Percentiles rank a stretch among this genome's conserved stretches.
Conservation (phyloP, 1,140 invertebrate species). For the Linepithema humile region DNA sequence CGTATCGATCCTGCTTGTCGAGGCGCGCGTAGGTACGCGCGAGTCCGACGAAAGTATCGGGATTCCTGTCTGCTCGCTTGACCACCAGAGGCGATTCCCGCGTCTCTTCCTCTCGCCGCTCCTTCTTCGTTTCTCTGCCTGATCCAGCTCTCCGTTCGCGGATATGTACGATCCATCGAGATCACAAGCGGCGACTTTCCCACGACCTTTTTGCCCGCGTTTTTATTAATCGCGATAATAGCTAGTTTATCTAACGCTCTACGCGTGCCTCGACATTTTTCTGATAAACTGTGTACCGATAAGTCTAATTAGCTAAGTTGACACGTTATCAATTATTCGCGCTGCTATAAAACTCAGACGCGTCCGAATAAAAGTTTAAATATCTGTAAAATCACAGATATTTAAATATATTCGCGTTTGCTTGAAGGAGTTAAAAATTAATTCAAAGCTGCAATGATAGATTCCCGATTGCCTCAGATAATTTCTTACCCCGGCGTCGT, state of each 20-base stretch:
- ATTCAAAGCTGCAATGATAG: no score
- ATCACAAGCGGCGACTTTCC: constrained; percentile 68
- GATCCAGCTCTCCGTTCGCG: constrained; percentile 49
- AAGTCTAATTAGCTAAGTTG: background rate
- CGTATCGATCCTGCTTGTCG: constrained; percentile 70
- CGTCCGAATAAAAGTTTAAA: no score
- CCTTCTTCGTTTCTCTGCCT: constrained; percentile 15
- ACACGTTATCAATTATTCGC: no score
- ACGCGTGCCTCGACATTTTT: background rate
- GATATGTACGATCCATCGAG: constrained; percentile 56
- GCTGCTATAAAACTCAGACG: no score
- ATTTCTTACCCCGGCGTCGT: no score
- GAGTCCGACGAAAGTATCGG: constrained; percentile 68
- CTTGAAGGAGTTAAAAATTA: no score
- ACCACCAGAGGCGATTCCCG: constrained; percentile 70
- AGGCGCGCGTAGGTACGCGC: constrained; percentile 59
- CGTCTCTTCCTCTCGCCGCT: constrained; percentile 2
- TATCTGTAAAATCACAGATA: no score
- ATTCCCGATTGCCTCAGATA: no score
- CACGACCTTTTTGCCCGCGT: constrained; percentile 63
- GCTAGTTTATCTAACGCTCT: background rate
- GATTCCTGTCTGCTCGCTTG: constrained; percentile 64
- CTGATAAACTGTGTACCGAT: background rate
- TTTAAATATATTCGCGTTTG: no score
- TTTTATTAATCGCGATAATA: constrained; percentile 30